Evolutionary conservation across 2,797 vertebrate species (phyloP), one percentile per base, ranked within the genome.

Genomic region (Microctenopoma stevenorrisi): DNA sequence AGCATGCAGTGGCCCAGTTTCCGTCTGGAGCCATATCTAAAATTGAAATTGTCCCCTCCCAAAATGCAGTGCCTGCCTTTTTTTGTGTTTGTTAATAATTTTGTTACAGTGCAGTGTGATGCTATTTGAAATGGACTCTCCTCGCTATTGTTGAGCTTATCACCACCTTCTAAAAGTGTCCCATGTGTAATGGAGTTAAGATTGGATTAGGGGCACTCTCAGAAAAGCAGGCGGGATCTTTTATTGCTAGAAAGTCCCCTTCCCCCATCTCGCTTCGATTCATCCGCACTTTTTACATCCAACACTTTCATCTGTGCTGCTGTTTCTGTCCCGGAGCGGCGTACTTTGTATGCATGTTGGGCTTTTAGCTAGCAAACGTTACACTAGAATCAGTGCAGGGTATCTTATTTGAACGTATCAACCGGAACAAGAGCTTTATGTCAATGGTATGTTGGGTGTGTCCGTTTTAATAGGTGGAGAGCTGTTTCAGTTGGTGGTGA

Each of bases 1-100:
- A 93, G 90, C 88, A 67, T 76, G 58, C 83, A 57, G 67, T 91
- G 90, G 78, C 90, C 92, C 89, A 92, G 76, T 92, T 94, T 94
- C 83, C 28, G 60, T 87, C 82, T 79, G 57, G 66, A 90, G 68
- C 79, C 78, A 74, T 89, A 88, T 91, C 83, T 86, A 44, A 90
- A 93, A 88, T 89, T 86, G 65, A 88, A 91, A 88, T 75, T 43
- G 51, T 68, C 62, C 37, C 76, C 63, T 35, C 8, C 49, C 30
- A 63, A 83, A 81, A 81, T 78, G 61, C 78, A 55, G 61, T 57
- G 16, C 22, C 79, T 79, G 76, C 37, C 80, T 70, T 74, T 84
- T 71, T 87, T 86, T 88, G 79, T 91, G 68, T 83, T 82, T 83
- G 81, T 75, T 86, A 78, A 83, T 85, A 82, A 86, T 82, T 84